Conservation (phyloP, 2,888 invertebrate genomes). For the Drosophila suboccidentalis region DNA sequence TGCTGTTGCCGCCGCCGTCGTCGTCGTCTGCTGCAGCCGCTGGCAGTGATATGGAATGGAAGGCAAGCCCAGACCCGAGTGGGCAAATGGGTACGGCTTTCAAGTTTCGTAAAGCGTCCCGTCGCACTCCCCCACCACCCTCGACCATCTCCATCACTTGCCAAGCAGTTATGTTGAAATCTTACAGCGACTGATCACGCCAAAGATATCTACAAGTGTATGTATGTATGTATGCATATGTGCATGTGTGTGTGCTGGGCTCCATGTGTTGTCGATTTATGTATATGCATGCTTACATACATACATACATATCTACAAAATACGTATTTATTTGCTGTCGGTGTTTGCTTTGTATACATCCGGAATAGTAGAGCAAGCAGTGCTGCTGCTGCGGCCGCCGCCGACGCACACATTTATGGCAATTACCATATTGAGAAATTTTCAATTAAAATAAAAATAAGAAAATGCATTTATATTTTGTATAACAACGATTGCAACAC, state of each 20-base stretch:
- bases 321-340: constrained; percentile 44
- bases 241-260: constrained; percentile 27
- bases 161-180: constrained; percentile 72
- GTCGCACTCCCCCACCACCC: constrained; percentile 6
- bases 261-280: constrained; percentile 63
- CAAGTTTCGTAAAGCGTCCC: constrained; percentile 64
- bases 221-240: constrained; percentile 6
- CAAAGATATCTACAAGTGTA: constrained; percentile 49
- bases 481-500: constrained; percentile 9
- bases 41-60: constrained; percentile 60
- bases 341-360: constrained; percentile 76
- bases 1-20: constrained; percentile 52
- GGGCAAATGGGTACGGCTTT: constrained; percentile 78
- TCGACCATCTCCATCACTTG: constrained; percentile 20
- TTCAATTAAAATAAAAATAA: constrained; percentile 68
- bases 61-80: constrained; percentile 60
- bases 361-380: constrained; percentile 74
- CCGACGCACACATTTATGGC: constrained; percentile 71
- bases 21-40: constrained; percentile 49
- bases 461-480: constrained; percentile 2
- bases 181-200: constrained; percentile 73
- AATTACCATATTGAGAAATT: constrained; percentile 82
- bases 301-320: constrained; percentile 7
- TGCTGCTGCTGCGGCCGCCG: constrained; percentile 38
- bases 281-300: constrained; percentile 26